These are phyloP conservation scores for Musca vetustissima DNA, from an alignment of 1,140 invertebrate species.

Conservation along the genomic window DNA sequence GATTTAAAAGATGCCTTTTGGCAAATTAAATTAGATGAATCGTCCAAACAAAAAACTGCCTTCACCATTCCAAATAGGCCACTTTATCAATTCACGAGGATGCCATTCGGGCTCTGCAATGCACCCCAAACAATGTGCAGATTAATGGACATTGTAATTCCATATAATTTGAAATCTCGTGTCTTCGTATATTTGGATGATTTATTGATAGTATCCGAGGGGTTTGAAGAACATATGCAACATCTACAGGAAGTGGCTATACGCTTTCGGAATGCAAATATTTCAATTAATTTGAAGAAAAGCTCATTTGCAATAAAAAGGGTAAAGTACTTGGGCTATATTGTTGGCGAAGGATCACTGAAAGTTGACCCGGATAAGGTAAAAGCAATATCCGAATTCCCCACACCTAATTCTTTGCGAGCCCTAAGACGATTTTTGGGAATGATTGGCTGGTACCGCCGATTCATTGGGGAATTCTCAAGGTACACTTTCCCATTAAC, in stretches of 20 bases:
- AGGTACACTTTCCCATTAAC: not conserved
- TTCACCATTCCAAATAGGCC: slow-evolving; percentile 1
- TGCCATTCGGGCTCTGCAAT: slow-evolving; percentile 37
- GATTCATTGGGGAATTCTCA: not conserved
- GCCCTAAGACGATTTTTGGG: slow-evolving; percentile 1
- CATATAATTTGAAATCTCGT: not conserved
- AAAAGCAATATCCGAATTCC: not conserved
- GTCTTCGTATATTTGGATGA: slow-evolving; percentile 33
- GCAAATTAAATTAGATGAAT: not conserved
- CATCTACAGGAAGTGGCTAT: not conserved
- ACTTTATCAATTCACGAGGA: not conserved
- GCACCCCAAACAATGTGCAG: slow-evolving; percentile 17
- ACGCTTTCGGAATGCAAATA: not conserved
- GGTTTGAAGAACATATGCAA: slow-evolving; percentile 24
- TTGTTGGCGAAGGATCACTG: not conserved
- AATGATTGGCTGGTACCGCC: not conserved
- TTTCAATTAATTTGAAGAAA: slow-evolving; percentile 1
- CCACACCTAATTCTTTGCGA: not conserved
- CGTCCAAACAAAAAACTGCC: not conserved
- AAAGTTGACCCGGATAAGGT: not conserved
- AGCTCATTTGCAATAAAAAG: not conserved
- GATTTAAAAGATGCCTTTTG: not conserved
- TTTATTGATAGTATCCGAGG: slow-evolving; percentile 31
- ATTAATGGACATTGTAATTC: slow-evolving; percentile 21
- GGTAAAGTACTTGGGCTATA: not conserved